These are phyloP conservation scores for Merluccius polli DNA, from an alignment of 2,797 vertebrate genomes.

Conservation along the genomic window DNA sequence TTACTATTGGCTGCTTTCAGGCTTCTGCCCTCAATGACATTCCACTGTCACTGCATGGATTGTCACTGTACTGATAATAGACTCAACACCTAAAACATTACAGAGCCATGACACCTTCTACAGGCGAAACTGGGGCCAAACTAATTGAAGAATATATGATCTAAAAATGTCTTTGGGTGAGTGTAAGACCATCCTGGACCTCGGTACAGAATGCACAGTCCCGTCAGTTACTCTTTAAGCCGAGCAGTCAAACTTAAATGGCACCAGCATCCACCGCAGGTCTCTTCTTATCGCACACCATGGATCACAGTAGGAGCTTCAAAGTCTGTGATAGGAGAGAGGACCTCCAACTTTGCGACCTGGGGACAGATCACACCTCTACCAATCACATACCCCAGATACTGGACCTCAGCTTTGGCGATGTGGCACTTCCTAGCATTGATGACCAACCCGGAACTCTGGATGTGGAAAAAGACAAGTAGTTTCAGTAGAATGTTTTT, in stretches of 20 bases:
- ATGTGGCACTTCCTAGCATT: too few species aligned
- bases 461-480: too few species aligned
- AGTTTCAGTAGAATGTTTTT: too few species aligned
- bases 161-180: not conserved
- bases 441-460: too few species aligned
- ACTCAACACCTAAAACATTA: not conserved
- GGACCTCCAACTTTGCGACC: too few species aligned
- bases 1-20: not conserved
- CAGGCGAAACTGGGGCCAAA: not conserved
- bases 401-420: too few species aligned
- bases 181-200: not conserved
- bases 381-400: too few species aligned
- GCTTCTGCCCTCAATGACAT: not conserved
- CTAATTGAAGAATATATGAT: not conserved
- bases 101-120: not conserved
- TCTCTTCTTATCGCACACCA: not conserved
- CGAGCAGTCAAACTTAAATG: not conserved
- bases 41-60: not conserved
- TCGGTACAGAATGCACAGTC: not conserved
- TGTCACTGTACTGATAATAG: not conserved
- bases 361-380: too few species aligned
- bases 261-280: not conserved
- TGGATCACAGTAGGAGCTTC: not conserved
- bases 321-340: constrained; percentile 1
- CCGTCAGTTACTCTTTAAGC: not conserved